Conservation (phyloP, 2,797 vertebrate species). For the Clarias platycephalus region DNA sequence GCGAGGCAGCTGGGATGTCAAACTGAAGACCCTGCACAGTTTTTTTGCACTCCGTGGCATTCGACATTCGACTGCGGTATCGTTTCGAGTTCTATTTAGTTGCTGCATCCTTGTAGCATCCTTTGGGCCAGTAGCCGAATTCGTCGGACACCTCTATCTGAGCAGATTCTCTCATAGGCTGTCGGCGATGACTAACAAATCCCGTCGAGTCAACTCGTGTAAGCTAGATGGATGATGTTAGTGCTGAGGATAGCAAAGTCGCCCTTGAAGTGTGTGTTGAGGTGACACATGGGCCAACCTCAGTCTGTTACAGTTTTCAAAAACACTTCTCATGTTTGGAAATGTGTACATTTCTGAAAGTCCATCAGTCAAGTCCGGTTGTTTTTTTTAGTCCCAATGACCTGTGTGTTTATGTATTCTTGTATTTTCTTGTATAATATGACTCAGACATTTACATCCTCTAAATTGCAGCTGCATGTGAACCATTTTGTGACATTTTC, state of each 20-base stretch:
- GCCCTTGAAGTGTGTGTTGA: background rate
- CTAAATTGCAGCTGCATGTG: too few relatives aligned
- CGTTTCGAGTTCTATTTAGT: background rate
- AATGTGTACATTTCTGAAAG: too few relatives aligned
- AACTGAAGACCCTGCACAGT: background rate
- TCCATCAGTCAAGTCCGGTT: too few relatives aligned
- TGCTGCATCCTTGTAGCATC: background rate
- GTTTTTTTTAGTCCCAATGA: too few relatives aligned
- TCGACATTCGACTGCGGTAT: background rate
- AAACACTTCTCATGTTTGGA: background rate
- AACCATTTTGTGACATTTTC: too few relatives aligned
- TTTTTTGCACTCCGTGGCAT: background rate
- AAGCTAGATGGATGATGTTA: background rate
- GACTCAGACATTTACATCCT: too few relatives aligned
- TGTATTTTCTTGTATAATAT: too few relatives aligned
- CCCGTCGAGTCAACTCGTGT: background rate
- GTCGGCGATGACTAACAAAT: slow-evolving; percentile 3
- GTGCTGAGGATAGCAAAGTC: background rate
- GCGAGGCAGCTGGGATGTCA: background rate
- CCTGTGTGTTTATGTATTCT: too few relatives aligned
- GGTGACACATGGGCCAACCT: background rate
- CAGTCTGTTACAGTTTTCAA: background rate
- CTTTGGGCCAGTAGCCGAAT: background rate
- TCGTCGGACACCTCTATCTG: background rate
- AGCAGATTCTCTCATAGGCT: background rate